phyloP scores from a whole-genome alignment of 92 coral and sea anemone genomes.

The Umimayanthus chanpuru region DNA sequence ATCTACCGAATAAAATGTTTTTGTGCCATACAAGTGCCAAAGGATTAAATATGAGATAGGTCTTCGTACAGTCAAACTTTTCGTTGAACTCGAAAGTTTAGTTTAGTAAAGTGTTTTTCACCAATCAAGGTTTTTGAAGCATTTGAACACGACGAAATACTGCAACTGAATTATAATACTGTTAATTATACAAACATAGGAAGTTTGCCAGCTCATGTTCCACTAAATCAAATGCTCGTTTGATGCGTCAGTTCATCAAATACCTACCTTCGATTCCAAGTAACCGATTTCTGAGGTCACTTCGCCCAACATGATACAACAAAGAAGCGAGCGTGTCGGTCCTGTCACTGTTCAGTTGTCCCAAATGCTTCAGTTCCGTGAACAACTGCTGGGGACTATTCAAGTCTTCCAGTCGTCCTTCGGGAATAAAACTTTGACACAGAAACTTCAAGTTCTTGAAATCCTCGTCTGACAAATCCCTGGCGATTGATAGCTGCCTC shows the following conservation, averaged over 20 bases:
- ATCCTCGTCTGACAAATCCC: conserved; percentile 82
- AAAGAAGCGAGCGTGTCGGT: conserved; percentile 76
- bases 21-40: too few relatives aligned
- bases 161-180: neutral
- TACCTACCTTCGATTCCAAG: conserved; percentile 83
- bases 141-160: neutral
- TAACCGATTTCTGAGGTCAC: conserved; percentile 82
- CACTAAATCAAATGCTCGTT: neutral
- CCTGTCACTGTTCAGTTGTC: conserved; percentile 66
- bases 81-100: neutral
- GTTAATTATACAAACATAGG: too few relatives aligned
- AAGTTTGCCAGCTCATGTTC: neutral
- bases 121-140: neutral
- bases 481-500: conserved; percentile 77
- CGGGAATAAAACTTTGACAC: conserved; percentile 80
- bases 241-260: neutral
- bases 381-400: conserved; percentile 75
- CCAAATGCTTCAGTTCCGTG: conserved; percentile 80
- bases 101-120: too few relatives aligned
- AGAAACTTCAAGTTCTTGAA: conserved; percentile 88
- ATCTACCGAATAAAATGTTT: neutral
- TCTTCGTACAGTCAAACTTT: neutral
- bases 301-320: conserved; percentile 82
- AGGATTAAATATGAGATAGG: too few relatives aligned
- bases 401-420: conserved; percentile 78